Conservation (phyloP, 2,113 vertebrate species). For the Emydura subglobosa region DNA sequence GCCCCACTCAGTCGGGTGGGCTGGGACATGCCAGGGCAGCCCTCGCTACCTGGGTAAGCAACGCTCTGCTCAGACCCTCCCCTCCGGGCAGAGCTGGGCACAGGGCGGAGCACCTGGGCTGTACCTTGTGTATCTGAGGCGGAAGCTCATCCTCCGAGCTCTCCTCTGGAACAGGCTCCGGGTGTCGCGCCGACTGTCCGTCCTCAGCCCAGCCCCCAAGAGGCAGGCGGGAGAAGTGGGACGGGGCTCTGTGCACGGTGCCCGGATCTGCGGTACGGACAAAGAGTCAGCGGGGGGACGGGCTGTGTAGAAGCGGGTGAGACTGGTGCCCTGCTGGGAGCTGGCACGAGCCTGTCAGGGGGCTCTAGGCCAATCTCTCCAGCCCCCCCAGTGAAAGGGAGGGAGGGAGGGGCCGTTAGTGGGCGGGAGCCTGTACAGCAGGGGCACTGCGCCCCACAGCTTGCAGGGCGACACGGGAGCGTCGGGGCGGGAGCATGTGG, state of each 20-base stretch:
- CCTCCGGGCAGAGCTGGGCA: too few species aligned
- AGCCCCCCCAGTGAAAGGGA: too few species aligned
- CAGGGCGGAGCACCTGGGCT: neutral
- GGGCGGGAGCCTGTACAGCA: too few species aligned
- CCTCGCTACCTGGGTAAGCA: too few species aligned
- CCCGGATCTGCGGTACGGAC: slow-evolving; percentile 76
- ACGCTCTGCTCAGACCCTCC: neutral
- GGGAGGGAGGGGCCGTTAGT: too few species aligned
- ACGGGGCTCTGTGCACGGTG: slow-evolving; percentile 79
- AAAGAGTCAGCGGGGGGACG: neutral
- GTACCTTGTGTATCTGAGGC: slow-evolving; percentile 92
- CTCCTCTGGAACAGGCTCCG: slow-evolving; percentile 92
- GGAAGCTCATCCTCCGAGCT: slow-evolving; percentile 94
- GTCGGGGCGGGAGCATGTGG: too few species aligned
- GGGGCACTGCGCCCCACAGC: too few species aligned
- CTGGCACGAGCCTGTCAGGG: too few species aligned
- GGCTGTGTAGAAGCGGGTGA: neutral
- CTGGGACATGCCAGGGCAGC: too few species aligned
- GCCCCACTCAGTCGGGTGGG: too few species aligned
- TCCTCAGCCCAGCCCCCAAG: slow-evolving; percentile 97
- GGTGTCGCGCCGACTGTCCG: slow-evolving; percentile 82
- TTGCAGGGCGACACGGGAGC: neutral
- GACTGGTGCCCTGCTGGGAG: too few species aligned
- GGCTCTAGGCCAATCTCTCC: neutral
- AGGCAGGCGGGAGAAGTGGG: slow-evolving; percentile 88